Evolutionary conservation across 92 coral and sea anemone genomes (phyloP), one percentile per base, ranked within the genome.

Genomic region (Epizoanthus fatuus): DNA sequence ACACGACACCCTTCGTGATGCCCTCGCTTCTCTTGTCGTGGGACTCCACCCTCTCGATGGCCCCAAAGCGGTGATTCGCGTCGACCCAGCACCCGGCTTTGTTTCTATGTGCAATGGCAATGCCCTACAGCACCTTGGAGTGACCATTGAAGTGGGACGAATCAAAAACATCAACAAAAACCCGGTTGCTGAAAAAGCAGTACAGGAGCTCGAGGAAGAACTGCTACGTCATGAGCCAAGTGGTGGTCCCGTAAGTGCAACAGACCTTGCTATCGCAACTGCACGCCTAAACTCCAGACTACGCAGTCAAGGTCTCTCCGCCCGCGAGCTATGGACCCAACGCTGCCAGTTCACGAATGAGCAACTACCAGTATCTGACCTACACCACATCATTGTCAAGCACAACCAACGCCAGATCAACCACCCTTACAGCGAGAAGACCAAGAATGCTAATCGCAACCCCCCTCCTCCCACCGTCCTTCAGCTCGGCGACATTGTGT

Each of bases 61-160:
- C 7, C 81, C 81, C 6, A 44, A 62, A 4, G 81, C 81, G 16
- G 15, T 55, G 13, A 32, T 75, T 9, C 8, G 66, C 25, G 37
- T 75, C 44, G 81, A 75, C 22, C 81, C 81, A 3, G 81, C 66
- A 16, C 81, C 81, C 58, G 81, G 81, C 14, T 75, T 75, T 75
- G 13, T 75, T 17, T 62, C 81, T 3, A 4, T 75, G 32, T 3
- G n/a, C n/a, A 19, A 51, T 65, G 64, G 58, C 42, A 2, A 14
- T 13, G 53, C 81, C n/a, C 81, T 52, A 17, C 14, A 75, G 53
- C 4, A 29, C 63, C 42, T 49, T 20, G 81, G 81, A 39, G 13
- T 75, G 38, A 12, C 64, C 3, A 25, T 75, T 25, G 81, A 75
- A 56, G 58, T 75, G 9, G 80, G 80, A 3, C 80, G 63, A 13